A percentile compares a stretch with the other conserved stretches of the same genome.
These are phyloP conservation scores for Idaea biselata DNA, from an alignment of 2,888 invertebrate genomes.

Conservation along the genomic window DNA sequence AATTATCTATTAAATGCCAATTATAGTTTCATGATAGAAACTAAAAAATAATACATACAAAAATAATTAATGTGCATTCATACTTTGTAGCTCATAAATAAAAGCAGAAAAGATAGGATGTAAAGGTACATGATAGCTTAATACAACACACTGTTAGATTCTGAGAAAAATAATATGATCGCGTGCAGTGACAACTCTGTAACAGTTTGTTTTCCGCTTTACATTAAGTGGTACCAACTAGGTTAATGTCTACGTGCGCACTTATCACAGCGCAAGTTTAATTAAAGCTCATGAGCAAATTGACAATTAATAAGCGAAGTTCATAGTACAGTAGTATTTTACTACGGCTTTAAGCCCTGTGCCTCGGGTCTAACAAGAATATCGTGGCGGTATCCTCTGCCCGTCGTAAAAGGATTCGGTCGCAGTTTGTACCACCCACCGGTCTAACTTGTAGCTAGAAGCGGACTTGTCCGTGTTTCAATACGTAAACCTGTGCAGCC, in stretches of 20 bases:
- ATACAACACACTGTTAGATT: neutral
- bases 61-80: neutral
- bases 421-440: too few relatives aligned
- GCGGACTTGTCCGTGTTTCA: too few relatives aligned
- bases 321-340: too few relatives aligned
- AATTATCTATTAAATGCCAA: neutral
- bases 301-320: neutral
- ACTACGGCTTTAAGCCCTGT: too few relatives aligned
- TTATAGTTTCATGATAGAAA: too few relatives aligned
- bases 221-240: neutral
- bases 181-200: constrained; percentile 1
- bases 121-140: neutral
- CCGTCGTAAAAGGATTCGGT: too few relatives aligned
- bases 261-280: neutral
- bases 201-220: neutral
- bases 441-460: too few relatives aligned
- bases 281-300: neutral
- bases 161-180: neutral
- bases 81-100: neutral
- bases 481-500: too few relatives aligned
- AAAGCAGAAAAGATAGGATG: neutral
- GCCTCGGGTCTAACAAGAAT: too few relatives aligned
- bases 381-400: too few relatives aligned
- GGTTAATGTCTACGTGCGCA: neutral
- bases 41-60: neutral